Evolutionary conservation across 2,113 vertebrate genomes (phyloP).

Genomic region (Zapus hudsonius): DNA sequence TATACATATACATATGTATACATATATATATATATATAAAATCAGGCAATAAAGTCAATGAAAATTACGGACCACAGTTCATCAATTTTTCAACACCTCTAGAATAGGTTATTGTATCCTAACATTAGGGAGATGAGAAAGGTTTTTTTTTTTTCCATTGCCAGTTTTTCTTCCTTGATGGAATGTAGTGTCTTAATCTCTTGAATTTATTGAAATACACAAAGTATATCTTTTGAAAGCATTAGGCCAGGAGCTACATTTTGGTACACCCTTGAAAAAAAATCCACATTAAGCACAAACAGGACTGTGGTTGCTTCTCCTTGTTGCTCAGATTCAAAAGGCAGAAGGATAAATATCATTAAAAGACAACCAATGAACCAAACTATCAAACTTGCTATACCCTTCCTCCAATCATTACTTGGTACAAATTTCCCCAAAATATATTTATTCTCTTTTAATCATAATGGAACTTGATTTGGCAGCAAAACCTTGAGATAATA

Average conservation of each 20-base stretch:
- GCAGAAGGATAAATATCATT: not conserved
- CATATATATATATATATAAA: not conserved
- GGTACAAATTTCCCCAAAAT: constrained; percentile 30
- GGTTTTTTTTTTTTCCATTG: not conserved
- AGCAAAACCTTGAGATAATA: constrained; percentile 19
- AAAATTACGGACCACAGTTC: constrained; percentile 16
- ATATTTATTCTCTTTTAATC: not conserved
- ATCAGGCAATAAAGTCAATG: not conserved
- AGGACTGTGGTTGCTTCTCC: constrained; percentile 48
- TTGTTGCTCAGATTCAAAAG: not conserved
- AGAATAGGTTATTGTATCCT: not conserved
- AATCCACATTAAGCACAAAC: not conserved
- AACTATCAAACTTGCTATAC: constrained; percentile 7
- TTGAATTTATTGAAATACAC: constrained; percentile 46
- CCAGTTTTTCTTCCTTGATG: constrained; percentile 20
- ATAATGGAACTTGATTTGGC: constrained; percentile 37
- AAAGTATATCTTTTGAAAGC: constrained; percentile 39
- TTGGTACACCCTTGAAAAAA: constrained; percentile 46
- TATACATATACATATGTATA: not conserved
- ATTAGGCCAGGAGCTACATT: constrained; percentile 15
- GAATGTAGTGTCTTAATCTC: constrained; percentile 3
- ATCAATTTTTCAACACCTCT: constrained; percentile 25
- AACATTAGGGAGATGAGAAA: not conserved
- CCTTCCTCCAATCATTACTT: constrained; percentile 46
- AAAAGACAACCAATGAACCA: constrained; percentile 24